Evolutionary conservation across 92 coral and sea anemone species (phyloP).

Genomic region (Desmophyllum pertusum): DNA sequence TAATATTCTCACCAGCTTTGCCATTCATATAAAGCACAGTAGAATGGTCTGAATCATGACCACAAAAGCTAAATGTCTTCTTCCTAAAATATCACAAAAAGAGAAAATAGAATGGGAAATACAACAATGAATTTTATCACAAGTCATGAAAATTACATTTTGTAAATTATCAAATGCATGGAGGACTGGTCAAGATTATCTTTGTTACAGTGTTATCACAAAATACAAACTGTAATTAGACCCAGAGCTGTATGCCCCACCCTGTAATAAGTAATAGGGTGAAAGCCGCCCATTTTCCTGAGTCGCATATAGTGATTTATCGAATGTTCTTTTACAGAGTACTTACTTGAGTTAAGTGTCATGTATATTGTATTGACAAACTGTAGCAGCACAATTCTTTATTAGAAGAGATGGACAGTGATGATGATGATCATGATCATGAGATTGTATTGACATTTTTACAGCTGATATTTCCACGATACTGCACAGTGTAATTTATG

Average conservation of each 20-base stretch:
- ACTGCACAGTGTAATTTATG: too few species aligned
- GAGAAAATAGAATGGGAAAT: background rate
- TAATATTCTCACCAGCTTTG: constrained; percentile 10
- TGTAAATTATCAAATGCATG: too few species aligned
- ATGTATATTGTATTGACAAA: too few species aligned
- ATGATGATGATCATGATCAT: too few species aligned
- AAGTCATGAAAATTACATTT: background rate
- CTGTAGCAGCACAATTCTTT: too few species aligned
- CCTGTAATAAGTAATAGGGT: too few species aligned
- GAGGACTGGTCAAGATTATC: background rate
- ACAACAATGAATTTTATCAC: background rate
- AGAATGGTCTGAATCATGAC: constrained; percentile 66
- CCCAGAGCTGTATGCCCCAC: background rate
- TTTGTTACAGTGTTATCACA: background rate
- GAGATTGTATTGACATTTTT: too few species aligned
- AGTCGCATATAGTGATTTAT: background rate
- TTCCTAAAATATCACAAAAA: constrained; percentile 5
- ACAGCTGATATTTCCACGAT: too few species aligned
- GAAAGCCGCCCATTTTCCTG: too few species aligned
- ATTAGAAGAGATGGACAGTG: too few species aligned
- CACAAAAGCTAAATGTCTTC: constrained; percentile 71
- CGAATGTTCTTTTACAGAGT: too few species aligned
- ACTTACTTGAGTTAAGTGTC: too few species aligned
- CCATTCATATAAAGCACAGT: constrained; percentile 38
- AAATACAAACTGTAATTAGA: background rate